Evolutionary conservation across 2,888 invertebrate genomes (phyloP), one percentile per base, ranked within the genome.

Genomic region (Melieria crassipennis): DNA sequence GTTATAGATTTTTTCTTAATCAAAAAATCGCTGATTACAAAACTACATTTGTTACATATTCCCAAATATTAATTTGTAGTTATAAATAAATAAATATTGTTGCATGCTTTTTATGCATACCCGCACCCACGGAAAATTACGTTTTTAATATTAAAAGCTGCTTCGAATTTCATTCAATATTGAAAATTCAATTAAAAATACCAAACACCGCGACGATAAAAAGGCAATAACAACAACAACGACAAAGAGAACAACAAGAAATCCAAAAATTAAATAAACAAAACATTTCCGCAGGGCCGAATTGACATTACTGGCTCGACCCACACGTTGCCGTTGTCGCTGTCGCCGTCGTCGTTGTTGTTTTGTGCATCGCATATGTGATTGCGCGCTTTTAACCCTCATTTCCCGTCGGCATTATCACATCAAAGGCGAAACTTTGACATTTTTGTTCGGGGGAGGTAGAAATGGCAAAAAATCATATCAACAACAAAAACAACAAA

Each of bases 131-230:
- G 30, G 30, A 30, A 30, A 30, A 30, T 30, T 30, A 30, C 30
- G 30, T 30, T 30, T 30, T 30, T 30, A 30, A 30, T 30, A 13
- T 30, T 10, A 57, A 57, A 57, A 61, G 46, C n/a, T 10, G 46
- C 66, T 71, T 63, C 6, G 50, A 57, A 64, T 13, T 67, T 55
- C 72, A 78, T 78, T 78, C 75, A 57, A 65, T 61, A 57, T 70
- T 62, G 67, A 78, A 75, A 80, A 80, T 79, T 80, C 81, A 81
- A 81, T 80, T 80, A 80, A 80, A 80, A 80, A 78, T 79, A 78
- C 77, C 79, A 79, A 77, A 80, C 78, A 79, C 13, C 16, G 30
- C n/a, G 55, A 56, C 52, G 57, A 48, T 42, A 48, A 11, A 48
- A 30, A 57, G 30, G 13, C 43, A 11, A 43, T 11, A 45, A n/a